Conservation (phyloP, 1,140 invertebrate species). For the Micrasema minimum region DNA sequence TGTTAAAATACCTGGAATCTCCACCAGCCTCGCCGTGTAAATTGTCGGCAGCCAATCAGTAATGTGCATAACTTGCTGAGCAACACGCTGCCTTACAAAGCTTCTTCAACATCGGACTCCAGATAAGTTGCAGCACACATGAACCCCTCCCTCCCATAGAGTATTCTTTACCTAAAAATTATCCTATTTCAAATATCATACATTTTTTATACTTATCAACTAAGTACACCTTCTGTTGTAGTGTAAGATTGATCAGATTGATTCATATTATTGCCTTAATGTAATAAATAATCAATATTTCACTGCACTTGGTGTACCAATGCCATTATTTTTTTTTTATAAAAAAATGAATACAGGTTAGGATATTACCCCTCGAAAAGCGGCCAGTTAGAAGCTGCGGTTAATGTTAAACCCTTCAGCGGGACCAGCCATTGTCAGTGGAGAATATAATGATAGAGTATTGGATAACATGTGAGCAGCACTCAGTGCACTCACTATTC, state of each 20-base stretch:
- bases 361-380: conserved; percentile 78
- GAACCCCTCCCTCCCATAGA: conserved; percentile 90
- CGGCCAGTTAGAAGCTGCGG: conserved; percentile 91
- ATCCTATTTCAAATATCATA: too few species aligned
- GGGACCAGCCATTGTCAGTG: conserved; percentile 89
- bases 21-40: conserved; percentile 72
- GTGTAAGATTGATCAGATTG: too few species aligned
- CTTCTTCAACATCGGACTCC: conserved; percentile 70
- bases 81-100: conserved; percentile 70
- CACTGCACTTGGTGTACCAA: too few species aligned
- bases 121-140: conserved; percentile 75
- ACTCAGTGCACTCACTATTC: conserved; percentile 76
- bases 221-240: too few species aligned
- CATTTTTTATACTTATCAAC: too few species aligned
- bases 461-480: conserved; percentile 73
- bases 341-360: too few species aligned
- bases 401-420: conserved; percentile 88
- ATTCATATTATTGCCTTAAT: too few species aligned
- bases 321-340: too few species aligned
- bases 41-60: conserved; percentile 92
- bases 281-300: too few species aligned
- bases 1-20: conserved; percentile 54
- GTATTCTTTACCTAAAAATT: conserved; percentile 75
- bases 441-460: conserved; percentile 86
- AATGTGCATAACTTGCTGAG: conserved; percentile 82